A percentile compares a stretch with the other conserved stretches of the same genome.
Conservation (phyloP, 2,888 invertebrate genomes). For the Odontocolon sp. region DNA sequence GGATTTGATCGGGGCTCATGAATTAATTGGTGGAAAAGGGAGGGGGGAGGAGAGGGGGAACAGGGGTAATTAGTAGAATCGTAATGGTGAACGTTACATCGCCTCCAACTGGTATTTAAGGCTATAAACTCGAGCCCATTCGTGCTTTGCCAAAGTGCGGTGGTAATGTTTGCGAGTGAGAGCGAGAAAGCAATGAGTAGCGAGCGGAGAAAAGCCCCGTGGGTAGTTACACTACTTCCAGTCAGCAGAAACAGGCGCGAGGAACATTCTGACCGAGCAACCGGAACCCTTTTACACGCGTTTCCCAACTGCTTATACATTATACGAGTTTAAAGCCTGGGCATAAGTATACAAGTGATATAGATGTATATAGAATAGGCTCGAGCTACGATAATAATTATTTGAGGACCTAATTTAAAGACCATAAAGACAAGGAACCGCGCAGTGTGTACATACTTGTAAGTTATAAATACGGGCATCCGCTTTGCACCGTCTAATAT, state of each 20-base stretch:
- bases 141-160: not conserved
- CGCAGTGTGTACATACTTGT: not conserved
- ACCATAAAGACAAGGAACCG: conserved; percentile 49
- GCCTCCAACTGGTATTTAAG: conserved; percentile 56
- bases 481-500: not conserved
- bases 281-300: conserved; percentile 32
- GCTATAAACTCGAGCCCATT: conserved; percentile 54
- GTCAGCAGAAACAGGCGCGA: too few species aligned
- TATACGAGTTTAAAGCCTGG: conserved; percentile 52
- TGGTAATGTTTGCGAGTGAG: conserved; percentile 21
- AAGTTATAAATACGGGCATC: not conserved
- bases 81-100: conserved; percentile 59
- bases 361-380: not conserved
- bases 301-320: conserved; percentile 46
- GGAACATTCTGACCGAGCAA: not conserved
- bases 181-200: not conserved
- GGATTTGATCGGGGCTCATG: conserved; percentile 63
- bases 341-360: conserved; percentile 20
- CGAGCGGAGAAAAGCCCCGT: conserved; percentile 8
- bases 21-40: conserved; percentile 58
- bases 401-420: conserved; percentile 64
- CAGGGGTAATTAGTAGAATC: conserved; percentile 62
- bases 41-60: conserved; percentile 1
- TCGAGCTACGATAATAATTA: conserved; percentile 56
- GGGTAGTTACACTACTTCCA: conserved; percentile 17